Evolutionary conservation across 2,113 vertebrate species (phyloP).

Genomic region (Acanthochromis polyacanthus): DNA sequence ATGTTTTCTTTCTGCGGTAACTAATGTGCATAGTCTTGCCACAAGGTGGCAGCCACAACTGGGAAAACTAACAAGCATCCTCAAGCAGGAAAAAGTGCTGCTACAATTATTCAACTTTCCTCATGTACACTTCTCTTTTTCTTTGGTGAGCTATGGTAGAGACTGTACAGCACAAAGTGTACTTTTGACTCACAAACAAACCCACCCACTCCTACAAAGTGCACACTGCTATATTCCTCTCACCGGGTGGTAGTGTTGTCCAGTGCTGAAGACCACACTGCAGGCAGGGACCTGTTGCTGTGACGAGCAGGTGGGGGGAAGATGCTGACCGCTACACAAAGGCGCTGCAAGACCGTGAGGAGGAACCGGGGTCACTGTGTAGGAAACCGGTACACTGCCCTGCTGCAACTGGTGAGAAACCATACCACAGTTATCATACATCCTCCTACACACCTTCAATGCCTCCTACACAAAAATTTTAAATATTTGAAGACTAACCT

Average conservation of each 20-base stretch:
- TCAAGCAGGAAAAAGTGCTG: constrained; percentile 2
- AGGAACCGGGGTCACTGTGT: constrained; percentile 93
- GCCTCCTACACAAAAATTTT: too few relatives aligned
- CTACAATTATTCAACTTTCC: constrained; percentile 10
- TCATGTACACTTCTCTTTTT: constrained; percentile 22
- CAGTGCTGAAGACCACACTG: constrained; percentile 95
- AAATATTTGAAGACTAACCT: constrained; percentile 80
- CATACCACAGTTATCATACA: constrained; percentile 17
- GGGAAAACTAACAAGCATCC: not conserved
- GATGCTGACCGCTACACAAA: constrained; percentile 95
- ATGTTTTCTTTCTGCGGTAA: not conserved
- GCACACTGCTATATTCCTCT: constrained; percentile 86
- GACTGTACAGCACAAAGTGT: constrained; percentile 15
- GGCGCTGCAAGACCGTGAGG: constrained; percentile 94
- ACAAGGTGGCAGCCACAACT: constrained; percentile 73
- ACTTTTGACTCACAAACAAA: constrained; percentile 14
- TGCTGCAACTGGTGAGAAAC: constrained; percentile 89
- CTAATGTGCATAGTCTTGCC: constrained; percentile 37
- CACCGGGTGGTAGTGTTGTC: constrained; percentile 96
- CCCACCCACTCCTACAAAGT: constrained; percentile 19
- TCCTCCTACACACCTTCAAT: not conserved
- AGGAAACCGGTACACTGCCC: constrained; percentile 94
- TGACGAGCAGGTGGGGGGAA: constrained; percentile 93
- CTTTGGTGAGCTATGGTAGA: not conserved
- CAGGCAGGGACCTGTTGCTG: constrained; percentile 95